Conservation (phyloP, 2,113 vertebrate species). For the Larimichthys polyactis region DNA sequence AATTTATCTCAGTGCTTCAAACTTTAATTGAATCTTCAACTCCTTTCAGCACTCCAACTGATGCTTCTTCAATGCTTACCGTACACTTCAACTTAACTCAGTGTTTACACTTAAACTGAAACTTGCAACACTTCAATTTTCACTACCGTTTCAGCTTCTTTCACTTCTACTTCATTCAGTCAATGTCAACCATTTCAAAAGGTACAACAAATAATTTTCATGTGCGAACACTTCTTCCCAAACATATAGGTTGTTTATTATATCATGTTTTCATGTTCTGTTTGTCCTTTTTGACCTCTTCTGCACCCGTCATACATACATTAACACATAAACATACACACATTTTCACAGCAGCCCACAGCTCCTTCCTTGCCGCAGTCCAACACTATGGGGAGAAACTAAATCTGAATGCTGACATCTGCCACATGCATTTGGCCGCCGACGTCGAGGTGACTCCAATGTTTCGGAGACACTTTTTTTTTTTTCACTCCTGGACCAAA, state of each 20-base stretch:
- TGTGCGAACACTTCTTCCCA: neutral
- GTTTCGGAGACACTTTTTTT: slow-evolving; percentile 28
- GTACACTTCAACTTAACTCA: neutral
- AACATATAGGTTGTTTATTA: neutral
- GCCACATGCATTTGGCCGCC: slow-evolving; percentile 62
- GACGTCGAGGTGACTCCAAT: slow-evolving; percentile 54
- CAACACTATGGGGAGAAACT: slow-evolving; percentile 21
- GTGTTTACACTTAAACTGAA: neutral
- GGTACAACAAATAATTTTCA: neutral
- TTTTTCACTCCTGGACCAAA: slow-evolving; percentile 19
- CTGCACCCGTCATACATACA: neutral
- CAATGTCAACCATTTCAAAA: neutral
- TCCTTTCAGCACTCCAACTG: too few relatives aligned
- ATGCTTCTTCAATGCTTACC: neutral
- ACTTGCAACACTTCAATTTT: neutral
- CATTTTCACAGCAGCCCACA: neutral
- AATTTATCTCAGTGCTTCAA: neutral
- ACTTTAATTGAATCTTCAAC: neutral
- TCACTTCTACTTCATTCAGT: neutral
- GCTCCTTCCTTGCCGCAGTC: slow-evolving; percentile 10
- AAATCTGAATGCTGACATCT: slow-evolving; percentile 60
- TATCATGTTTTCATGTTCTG: neutral
- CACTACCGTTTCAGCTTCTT: neutral
- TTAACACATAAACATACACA: neutral
- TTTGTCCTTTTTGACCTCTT: neutral